Conservation (phyloP, 2,888 invertebrate genomes). For the Altica lythri region DNA sequence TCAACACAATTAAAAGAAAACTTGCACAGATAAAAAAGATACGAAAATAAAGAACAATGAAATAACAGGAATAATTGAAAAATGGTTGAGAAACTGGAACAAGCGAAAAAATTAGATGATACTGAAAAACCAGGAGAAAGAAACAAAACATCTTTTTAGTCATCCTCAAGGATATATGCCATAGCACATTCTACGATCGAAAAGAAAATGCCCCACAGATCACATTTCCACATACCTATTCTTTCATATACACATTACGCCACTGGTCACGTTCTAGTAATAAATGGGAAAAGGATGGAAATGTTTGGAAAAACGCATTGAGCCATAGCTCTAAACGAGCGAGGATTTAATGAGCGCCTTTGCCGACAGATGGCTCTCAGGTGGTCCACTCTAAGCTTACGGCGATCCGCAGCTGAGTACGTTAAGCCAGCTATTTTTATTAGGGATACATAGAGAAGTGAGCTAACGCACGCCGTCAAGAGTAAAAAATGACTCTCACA, state of each 20-base stretch:
- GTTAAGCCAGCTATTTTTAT: constrained; percentile 41
- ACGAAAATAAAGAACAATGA: too few species aligned
- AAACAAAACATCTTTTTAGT: too few species aligned
- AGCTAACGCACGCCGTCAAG: neutral
- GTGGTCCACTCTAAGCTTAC: constrained; percentile 40
- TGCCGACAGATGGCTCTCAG: constrained; percentile 48
- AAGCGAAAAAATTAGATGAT: neutral
- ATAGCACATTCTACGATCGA: neutral
- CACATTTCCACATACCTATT: too few species aligned
- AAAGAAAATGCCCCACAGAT: neutral
- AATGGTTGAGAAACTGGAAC: too few species aligned
- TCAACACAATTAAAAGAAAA: too few species aligned
- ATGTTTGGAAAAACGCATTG: constrained; percentile 42
- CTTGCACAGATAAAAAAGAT: too few species aligned
- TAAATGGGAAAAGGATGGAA: constrained; percentile 40
- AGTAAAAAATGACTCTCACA: constrained; percentile 22
- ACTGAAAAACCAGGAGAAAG: too few species aligned
- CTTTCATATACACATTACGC: too few species aligned
- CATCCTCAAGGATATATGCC: too few species aligned
- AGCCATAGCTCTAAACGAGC: constrained; percentile 47
- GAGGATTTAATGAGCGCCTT: constrained; percentile 48
- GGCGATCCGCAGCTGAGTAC: constrained; percentile 38
- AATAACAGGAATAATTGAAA: too few species aligned
- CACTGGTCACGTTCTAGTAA: constrained; percentile 10
- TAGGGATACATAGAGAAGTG: constrained; percentile 12